phyloP scores from a whole-genome alignment of 1,140 invertebrate genomes.

The Halesus radiatus region DNA sequence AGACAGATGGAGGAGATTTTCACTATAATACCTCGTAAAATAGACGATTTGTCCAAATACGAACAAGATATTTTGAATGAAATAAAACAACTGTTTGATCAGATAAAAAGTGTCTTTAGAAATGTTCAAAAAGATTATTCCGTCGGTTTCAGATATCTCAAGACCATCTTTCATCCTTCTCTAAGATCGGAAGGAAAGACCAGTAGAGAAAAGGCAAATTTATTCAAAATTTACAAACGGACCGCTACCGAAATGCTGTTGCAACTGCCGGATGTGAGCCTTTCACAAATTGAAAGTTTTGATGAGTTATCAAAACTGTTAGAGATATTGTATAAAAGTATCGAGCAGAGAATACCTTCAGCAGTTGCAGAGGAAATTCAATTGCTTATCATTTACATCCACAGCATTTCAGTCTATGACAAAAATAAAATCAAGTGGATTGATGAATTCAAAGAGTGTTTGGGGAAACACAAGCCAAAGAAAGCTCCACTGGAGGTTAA shows the following conservation, averaged over 20 bases:
- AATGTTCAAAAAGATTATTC: neutral
- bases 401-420: neutral
- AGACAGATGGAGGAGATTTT: neutral
- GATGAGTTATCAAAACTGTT: neutral
- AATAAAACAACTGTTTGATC: neutral
- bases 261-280: neutral
- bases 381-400: neutral
- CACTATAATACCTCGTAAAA: neutral
- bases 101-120: neutral
- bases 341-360: neutral
- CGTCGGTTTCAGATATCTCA: neutral
- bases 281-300: neutral
- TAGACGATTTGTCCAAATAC: neutral
- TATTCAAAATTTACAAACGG: neutral
- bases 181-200: neutral
- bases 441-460: neutral
- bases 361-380: neutral
- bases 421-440: constrained; percentile 1
- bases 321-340: neutral
- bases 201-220: neutral
- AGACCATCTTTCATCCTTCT: constrained; percentile 2
- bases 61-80: neutral
- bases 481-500: neutral
- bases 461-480: constrained; percentile 1
- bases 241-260: neutral